These are phyloP conservation scores for Mimumesa dahlbomi DNA, from an alignment of 2,888 invertebrate species.

Conservation along the genomic window DNA sequence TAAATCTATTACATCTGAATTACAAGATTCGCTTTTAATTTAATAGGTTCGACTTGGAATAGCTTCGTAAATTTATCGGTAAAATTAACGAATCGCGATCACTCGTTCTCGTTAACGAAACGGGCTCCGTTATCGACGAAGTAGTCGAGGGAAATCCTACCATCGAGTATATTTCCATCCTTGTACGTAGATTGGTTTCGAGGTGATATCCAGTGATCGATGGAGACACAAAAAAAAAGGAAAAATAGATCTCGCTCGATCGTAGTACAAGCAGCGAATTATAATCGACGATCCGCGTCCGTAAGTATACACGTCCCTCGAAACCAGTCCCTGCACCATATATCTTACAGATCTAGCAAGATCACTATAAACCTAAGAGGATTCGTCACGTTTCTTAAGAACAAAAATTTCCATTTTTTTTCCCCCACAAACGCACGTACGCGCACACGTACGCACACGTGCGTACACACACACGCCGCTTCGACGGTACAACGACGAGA, in stretches of 20 bases:
- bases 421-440: slow-evolving; percentile 28
- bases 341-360: slow-evolving; percentile 19
- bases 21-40: no score
- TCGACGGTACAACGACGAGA: slow-evolving; percentile 55
- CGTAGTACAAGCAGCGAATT: background rate
- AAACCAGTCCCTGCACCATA: slow-evolving; percentile 23
- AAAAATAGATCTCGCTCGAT: background rate
- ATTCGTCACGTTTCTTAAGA: slow-evolving; percentile 55
- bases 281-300: background rate
- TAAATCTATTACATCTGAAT: slow-evolving; percentile 12
- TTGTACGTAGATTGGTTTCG: slow-evolving; percentile 33
- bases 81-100: slow-evolving; percentile 2
- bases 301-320: slow-evolving; percentile 12
- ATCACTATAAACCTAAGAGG: slow-evolving; percentile 33
- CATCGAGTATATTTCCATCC: slow-evolving; percentile 24
- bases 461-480: no score
- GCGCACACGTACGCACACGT: slow-evolving; percentile 12
- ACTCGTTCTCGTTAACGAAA: slow-evolving; percentile 35
- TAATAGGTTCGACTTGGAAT: background rate
- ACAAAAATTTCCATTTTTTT: no score
- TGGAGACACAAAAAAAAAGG: background rate
- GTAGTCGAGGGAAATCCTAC: no score
- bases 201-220: background rate
- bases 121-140: slow-evolving; percentile 32
- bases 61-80: background rate